Percentiles rank a stretch among this genome's conserved stretches.
These are phyloP conservation scores for Villa cingulata DNA, from an alignment of 2,888 invertebrate genomes.

Conservation along the genomic window DNA sequence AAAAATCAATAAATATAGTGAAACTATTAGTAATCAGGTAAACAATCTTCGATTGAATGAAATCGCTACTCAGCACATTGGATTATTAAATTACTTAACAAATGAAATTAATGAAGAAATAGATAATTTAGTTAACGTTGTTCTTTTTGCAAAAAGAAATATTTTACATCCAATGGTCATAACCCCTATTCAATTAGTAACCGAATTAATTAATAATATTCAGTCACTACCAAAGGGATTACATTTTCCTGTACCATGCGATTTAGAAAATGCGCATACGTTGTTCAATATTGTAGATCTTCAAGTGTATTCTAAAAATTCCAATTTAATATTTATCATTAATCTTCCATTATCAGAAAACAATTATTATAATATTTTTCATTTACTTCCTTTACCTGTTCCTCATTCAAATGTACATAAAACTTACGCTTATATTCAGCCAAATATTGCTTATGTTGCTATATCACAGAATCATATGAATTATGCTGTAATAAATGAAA, in stretches of 20 bases:
- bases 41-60: background rate
- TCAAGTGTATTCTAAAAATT: too few relatives aligned
- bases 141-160: slow-evolving; percentile 9
- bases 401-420: too few relatives aligned
- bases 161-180: background rate
- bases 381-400: too few relatives aligned
- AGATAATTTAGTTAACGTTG: slow-evolving; percentile 9
- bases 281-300: background rate
- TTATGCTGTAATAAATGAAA: too few relatives aligned
- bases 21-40: slow-evolving; percentile 1
- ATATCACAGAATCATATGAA: too few relatives aligned
- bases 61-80: slow-evolving; percentile 9
- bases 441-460: too few relatives aligned
- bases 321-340: too few relatives aligned
- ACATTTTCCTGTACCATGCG: background rate
- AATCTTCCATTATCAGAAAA: too few relatives aligned
- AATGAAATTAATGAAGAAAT: slow-evolving; percentile 12
- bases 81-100: slow-evolving; percentile 9
- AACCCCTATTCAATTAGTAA: background rate
- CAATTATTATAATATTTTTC: too few relatives aligned
- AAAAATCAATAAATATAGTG: slow-evolving; percentile 8
- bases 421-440: too few relatives aligned
- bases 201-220: background rate
- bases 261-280: background rate
- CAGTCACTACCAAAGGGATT: background rate